Evolutionary conservation across 2,113 vertebrate genomes (phyloP), one percentile per base, ranked within the genome.

Genomic region (Megaptera novaeangliae): DNA sequence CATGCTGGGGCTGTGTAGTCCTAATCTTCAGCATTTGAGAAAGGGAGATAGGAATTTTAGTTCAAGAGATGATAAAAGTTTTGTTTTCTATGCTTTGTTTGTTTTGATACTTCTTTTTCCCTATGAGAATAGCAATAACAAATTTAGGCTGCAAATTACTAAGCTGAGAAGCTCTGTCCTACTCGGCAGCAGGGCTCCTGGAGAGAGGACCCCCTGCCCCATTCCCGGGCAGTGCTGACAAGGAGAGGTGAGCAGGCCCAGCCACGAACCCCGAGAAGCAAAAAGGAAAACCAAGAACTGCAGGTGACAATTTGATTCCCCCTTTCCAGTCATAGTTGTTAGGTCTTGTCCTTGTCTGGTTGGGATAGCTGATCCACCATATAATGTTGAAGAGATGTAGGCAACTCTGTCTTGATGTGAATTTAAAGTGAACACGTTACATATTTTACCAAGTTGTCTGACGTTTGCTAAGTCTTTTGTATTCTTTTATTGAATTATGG

Each of bases 1-100:
- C 4, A 0, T 29, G 0, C 12, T 12, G 27, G 41, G 8, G 10
- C 10, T 27, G 25, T 34, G 7, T n/a, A 44, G 7, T 6, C 12
- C 49, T 49, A 41, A 1, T 23, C 1, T 57, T 29, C 69, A 31
- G 25, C 5, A 3, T 44, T 52, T 81, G 63, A 82, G 31, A 64
- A 84, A 20, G 9, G 41, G 36, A 88, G 36, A 69, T 27, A 31
- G 46, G 8, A 41, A 64, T 78, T 85, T 84, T 31, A 41, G n/a
- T 75, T 66, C 34, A 82, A 46, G 31, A 36, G 17, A 36, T 25
- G 41, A 41, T 17, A 36, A 4, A 87, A 74, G 52, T 64, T 91
- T 57, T 71, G 29, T 21, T 94, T 69, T 74, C 36, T 72, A 39
- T 63, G 29, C 75, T 89, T 64, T 82, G 11, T 91, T 64, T 82